Evolutionary conservation across 2,797 vertebrate genomes (phyloP).

Genomic region (Sciaenops ocellatus): DNA sequence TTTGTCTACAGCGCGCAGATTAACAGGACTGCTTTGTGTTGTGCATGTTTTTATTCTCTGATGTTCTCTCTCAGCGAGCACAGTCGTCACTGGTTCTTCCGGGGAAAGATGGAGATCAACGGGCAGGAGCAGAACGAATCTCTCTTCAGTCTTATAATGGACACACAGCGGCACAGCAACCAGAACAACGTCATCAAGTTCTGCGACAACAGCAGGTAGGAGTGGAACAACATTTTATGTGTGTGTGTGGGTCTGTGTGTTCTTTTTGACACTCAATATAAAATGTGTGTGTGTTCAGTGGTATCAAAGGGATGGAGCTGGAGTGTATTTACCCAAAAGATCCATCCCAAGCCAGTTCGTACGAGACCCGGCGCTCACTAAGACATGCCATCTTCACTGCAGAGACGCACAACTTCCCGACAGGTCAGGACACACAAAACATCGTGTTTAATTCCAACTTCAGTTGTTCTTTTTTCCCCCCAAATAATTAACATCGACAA

Average conservation of each 20-base stretch:
- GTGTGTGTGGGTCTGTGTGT: constrained; percentile 1
- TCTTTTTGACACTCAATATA: neutral
- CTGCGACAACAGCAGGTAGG: constrained; percentile 96
- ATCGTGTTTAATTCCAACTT: neutral
- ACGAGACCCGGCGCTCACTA: constrained; percentile 78
- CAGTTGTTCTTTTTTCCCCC: neutral
- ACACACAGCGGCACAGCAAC: constrained; percentile 91
- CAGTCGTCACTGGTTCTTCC: constrained; percentile 97
- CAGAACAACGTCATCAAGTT: constrained; percentile 96
- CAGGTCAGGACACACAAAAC: constrained; percentile 80
- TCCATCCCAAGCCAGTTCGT: constrained; percentile 84
- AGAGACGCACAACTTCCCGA: constrained; percentile 97
- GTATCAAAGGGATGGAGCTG: constrained; percentile 88
- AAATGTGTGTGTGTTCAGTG: constrained; percentile 76
- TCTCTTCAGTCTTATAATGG: constrained; percentile 93
- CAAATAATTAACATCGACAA: neutral
- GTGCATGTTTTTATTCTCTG: neutral
- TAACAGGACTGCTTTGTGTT: constrained; percentile 16
- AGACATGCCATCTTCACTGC: constrained; percentile 95
- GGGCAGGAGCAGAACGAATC: constrained; percentile 86
- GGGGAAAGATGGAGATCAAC: constrained; percentile 89
- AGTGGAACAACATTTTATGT: neutral
- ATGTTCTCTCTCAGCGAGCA: constrained; percentile 86
- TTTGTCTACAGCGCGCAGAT: neutral
- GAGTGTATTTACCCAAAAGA: constrained; percentile 86